Evolutionary conservation across 2,888 invertebrate species (phyloP), one percentile per base, ranked within the genome.

Genomic region (Odontocerum albicorne): DNA sequence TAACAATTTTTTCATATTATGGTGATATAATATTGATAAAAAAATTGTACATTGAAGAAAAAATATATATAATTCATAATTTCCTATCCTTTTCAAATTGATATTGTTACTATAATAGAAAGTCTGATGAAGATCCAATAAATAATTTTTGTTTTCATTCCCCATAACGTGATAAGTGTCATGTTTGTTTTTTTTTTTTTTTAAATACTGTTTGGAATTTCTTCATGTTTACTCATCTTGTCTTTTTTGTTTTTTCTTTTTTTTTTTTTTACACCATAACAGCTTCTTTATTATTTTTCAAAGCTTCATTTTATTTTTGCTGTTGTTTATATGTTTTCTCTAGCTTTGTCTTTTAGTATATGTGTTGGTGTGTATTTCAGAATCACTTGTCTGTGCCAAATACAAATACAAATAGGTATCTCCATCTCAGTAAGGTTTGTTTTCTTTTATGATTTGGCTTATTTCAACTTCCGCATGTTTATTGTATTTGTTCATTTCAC

Each of bases 321-420:
- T 31, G 71, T 73, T 74, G 73, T 74, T 74, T 74, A 72, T 75
- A 75, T 70, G 66, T 75, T 72, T 75, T 79, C 78, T 79, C 79
- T 80, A 79, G 77, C 81, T 80, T 76, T 53, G 69, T 71, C 75
- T 75, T 72, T 72, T 73, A 74, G 73, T 59, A 60, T 62, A 57
- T 62, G 70, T 70, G 63, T 70, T 72, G 72, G 70, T 83, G 80
- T 83, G 80, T 87, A 86, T 88, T 88, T 80, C 88, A 88, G 88
- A 88, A 85, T 82, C 88, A 87, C 85, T 88, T 89, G 84, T 87
- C 87, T 84, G 88, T 88, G 83, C 88, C 88, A 81, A 84, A 85
- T 84, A 86, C 85, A 81, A 84, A 85, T 84, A 87, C 85, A 83
- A 85, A 85, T 86, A 88, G 87, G 83, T 88, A 84, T 79, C 87